phyloP scores from a whole-genome alignment of 2,113 vertebrate species.

The Rousettus leschenaultii region DNA sequence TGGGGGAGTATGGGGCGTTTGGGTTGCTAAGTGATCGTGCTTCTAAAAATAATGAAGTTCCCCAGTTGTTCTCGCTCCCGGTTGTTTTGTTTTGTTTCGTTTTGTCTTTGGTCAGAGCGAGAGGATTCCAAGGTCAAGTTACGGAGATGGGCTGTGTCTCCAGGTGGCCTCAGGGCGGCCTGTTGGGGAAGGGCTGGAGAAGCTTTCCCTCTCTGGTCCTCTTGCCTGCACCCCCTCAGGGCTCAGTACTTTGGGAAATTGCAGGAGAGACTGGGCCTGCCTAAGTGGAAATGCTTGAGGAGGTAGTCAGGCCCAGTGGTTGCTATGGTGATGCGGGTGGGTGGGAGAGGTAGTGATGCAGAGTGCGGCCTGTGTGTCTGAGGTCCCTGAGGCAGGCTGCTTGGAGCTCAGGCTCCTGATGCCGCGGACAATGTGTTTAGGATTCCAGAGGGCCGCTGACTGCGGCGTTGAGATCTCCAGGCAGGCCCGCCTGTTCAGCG shows the following conservation, averaged over 20 bases:
- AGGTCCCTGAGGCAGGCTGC: slow-evolving; percentile 42
- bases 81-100: neutral
- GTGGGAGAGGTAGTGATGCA: slow-evolving; percentile 43
- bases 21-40: slow-evolving; percentile 73
- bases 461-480: neutral
- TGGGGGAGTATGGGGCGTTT: slow-evolving; percentile 55
- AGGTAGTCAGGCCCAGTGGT: slow-evolving; percentile 60
- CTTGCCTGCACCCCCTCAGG: slow-evolving; percentile 16
- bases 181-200: neutral
- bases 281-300: slow-evolving; percentile 50
- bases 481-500: neutral
- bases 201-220: neutral
- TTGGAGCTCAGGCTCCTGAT: neutral
- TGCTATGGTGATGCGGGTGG: slow-evolving; percentile 68
- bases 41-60: slow-evolving; percentile 72
- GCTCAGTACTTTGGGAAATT: slow-evolving; percentile 58
- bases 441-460: neutral
- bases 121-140: slow-evolving; percentile 52
- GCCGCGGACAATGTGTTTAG: neutral
- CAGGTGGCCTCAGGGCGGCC: neutral
- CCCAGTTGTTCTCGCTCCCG: neutral
- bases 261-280: slow-evolving; percentile 52
- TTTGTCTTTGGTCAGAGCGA: neutral
- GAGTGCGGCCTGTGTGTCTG: slow-evolving; percentile 50
- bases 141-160: neutral